These are phyloP conservation scores for Camponotus floridanus DNA, from an alignment of 1,140 invertebrate species.

Conservation along the genomic window DNA sequence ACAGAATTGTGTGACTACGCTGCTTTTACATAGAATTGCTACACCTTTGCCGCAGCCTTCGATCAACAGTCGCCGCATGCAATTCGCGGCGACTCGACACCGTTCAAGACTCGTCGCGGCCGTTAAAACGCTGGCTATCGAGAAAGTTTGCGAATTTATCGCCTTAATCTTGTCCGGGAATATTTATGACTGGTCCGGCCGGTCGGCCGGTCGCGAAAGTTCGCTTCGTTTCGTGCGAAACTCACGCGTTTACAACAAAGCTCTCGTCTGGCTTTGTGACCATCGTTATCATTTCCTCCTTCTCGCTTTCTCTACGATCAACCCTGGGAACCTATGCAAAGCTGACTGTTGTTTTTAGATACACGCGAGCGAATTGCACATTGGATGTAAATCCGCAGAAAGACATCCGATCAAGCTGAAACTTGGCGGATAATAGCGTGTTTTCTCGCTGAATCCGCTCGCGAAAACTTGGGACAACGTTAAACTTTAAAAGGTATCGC, in stretches of 20 bases:
- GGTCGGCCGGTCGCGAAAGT: constrained; percentile 52
- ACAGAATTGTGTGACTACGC: neutral
- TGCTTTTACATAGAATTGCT: neutral
- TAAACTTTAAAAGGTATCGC: constrained; percentile 43
- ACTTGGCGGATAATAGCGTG: constrained; percentile 33
- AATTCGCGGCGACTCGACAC: constrained; percentile 26
- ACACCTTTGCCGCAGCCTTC: neutral
- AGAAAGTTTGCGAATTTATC: constrained; percentile 76
- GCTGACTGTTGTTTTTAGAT: neutral
- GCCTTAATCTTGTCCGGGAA: constrained; percentile 74
- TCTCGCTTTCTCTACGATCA: neutral
- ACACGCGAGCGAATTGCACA: constrained; percentile 8
- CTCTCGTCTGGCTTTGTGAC: constrained; percentile 49
- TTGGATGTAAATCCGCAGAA: constrained; percentile 13
- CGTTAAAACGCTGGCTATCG: constrained; percentile 75
- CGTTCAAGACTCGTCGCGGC: constrained; percentile 45
- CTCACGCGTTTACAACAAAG: constrained; percentile 50
- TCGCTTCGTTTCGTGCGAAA: constrained; percentile 65
- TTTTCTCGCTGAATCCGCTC: constrained; percentile 20
- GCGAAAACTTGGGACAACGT: constrained; percentile 25
- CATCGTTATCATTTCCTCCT: neutral
- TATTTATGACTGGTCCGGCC: constrained; percentile 69
- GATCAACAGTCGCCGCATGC: constrained; percentile 30
- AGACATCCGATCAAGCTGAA: neutral
- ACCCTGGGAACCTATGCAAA: constrained; percentile 11